These are phyloP conservation scores for Elysia crispata DNA, from an alignment of 2,888 invertebrate genomes.

Conservation along the genomic window DNA sequence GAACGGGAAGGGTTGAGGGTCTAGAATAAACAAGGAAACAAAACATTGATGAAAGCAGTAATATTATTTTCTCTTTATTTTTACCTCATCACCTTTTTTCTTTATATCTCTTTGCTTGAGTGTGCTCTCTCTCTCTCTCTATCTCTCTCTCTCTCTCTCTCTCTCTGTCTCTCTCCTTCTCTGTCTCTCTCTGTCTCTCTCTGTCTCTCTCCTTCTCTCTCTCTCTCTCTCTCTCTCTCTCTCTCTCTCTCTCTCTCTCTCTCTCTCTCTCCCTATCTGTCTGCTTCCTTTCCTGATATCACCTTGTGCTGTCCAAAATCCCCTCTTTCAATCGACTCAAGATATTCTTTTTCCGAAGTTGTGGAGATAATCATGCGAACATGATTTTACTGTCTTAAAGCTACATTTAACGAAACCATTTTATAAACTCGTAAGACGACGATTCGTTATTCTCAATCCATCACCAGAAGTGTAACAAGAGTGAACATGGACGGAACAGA, in stretches of 20 bases:
- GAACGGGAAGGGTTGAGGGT: no score
- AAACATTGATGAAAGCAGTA: no score
- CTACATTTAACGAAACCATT: no score
- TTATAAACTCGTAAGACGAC: no score
- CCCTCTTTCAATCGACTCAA: neutral
- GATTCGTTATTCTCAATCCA: no score
- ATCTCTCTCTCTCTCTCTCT: slow-evolving; percentile 32
- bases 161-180: slow-evolving; percentile 34
- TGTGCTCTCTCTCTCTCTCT: no score
- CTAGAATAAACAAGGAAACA: no score
- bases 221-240: neutral
- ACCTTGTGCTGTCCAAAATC: neutral
- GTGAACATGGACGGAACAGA: no score
- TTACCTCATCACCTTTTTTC: no score
- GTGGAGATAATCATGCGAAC: neutral
- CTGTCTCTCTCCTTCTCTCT: slow-evolving; percentile 18
- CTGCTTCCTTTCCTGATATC: neutral
- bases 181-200: slow-evolving; percentile 28
- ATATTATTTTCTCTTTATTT: no score
- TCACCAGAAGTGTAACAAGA: no score
- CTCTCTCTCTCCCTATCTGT: slow-evolving; percentile 21
- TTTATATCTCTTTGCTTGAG: no score
- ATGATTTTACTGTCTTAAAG: neutral
- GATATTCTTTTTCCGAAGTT: neutral
- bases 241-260: slow-evolving; percentile 13